These are phyloP conservation scores for Echeneis naucrates DNA, from an alignment of 2,797 vertebrate species.

Conservation along the genomic window DNA sequence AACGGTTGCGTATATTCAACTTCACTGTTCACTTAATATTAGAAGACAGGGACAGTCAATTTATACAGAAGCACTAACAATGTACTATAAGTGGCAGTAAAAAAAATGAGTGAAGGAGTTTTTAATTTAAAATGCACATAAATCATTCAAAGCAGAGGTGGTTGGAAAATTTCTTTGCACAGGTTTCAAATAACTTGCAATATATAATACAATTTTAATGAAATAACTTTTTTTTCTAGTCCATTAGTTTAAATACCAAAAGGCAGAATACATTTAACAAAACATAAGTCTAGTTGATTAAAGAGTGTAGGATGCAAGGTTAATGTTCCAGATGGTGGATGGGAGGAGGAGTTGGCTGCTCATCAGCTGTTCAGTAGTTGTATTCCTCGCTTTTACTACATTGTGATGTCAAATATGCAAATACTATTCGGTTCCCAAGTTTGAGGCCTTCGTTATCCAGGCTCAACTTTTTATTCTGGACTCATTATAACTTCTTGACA, in stretches of 20 bases:
- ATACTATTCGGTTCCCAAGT: constrained; percentile 21
- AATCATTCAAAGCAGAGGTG: constrained; percentile 33
- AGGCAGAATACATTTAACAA: constrained; percentile 13
- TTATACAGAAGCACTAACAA: constrained; percentile 18
- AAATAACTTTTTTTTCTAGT: not conserved
- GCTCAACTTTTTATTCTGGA: not conserved
- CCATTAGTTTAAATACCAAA: constrained; percentile 3
- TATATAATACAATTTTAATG: not conserved
- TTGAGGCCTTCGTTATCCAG: constrained; percentile 21
- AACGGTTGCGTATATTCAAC: not conserved
- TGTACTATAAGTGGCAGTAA: not conserved
- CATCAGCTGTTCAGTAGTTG: constrained; percentile 56
- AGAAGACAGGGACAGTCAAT: not conserved
- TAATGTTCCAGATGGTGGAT: constrained; percentile 64
- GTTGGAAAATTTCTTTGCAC: not conserved
- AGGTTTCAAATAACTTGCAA: not conserved
- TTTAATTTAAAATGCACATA: constrained; percentile 12
- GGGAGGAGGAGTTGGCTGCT: constrained; percentile 38
- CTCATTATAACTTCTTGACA: not conserved
- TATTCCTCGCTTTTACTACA: constrained; percentile 43
- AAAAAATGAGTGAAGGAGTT: constrained; percentile 25
- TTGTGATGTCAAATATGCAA: constrained; percentile 55
- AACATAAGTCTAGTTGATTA: constrained; percentile 11
- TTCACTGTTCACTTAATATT: not conserved
- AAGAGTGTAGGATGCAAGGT: constrained; percentile 25